These are phyloP conservation scores for Montipora foliosa DNA, from an alignment of 64 coral and sea anemone species.

Conservation along the genomic window DNA sequence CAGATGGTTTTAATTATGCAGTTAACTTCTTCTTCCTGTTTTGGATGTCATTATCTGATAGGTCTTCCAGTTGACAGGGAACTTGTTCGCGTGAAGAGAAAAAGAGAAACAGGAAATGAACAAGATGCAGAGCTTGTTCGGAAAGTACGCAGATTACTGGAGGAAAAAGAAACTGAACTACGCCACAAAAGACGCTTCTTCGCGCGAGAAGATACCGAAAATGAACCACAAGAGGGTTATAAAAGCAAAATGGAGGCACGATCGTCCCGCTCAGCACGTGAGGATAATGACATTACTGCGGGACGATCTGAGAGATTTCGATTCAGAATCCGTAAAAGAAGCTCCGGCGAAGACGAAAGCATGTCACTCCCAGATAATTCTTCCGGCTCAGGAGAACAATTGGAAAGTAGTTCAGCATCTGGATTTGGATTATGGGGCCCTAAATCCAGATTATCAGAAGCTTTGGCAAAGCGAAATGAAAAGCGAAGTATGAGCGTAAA, in stretches of 20 bases:
- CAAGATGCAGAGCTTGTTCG: background rate
- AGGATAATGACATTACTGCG: constrained; percentile 86
- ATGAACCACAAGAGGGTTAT: constrained; percentile 20
- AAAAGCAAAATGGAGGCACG: constrained; percentile 76
- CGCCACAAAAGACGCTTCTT: constrained; percentile 51
- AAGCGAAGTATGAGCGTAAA: constrained; percentile 65
- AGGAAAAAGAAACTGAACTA: constrained; percentile 37
- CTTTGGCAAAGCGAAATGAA: background rate
- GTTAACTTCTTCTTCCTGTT: background rate
- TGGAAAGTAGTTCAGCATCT: constrained; percentile 48
- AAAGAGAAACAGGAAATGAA: constrained; percentile 27
- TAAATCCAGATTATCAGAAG: background rate
- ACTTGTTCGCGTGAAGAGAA: constrained; percentile 72
- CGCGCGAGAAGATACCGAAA: background rate
- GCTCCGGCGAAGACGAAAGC: background rate
- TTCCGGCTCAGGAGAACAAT: constrained; percentile 34
- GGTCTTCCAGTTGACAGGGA: constrained; percentile 69
- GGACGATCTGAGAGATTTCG: constrained; percentile 70
- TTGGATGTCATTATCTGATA: background rate
- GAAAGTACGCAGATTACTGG: constrained; percentile 8
- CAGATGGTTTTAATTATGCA: too few species aligned
- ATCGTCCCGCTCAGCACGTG: constrained; percentile 79
- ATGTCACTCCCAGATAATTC: background rate
- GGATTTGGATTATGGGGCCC: constrained; percentile 57
- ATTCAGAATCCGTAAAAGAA: constrained; percentile 53